Evolutionary conservation across 2,113 vertebrate genomes (phyloP), one percentile per base, ranked within the genome.

Genomic region (Pelusios castaneus): DNA sequence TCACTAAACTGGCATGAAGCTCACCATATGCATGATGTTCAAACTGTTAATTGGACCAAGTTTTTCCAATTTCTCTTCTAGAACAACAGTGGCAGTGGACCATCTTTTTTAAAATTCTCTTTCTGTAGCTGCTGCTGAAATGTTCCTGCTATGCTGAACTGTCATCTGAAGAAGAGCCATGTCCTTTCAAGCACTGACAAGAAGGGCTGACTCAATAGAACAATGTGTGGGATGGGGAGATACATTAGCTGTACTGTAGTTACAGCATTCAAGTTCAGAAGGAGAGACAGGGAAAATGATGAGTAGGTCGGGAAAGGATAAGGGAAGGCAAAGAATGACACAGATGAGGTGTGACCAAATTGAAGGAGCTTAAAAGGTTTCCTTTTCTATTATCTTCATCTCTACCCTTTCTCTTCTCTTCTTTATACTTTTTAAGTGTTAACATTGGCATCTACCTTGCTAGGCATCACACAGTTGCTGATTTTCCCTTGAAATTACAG

Each of bases 1-100:
- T 45, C 63, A 29, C 0, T 12, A 17, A 41, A 73, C 0, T 0
- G 0, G 80, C 58, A 52, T 16, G 8, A 25, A 84, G 4, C 51
- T 1, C 2, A 47, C 34, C 5, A 49, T 27, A 7, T 10, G 6
- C 2, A 5, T 49, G 54, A 25, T 0, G 43, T 8, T 12, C 58
- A 21, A 83, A 85, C 12, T 19, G 8, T 2, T 83, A 70, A 67
- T 19, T 70, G 63, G 63, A 70, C n/a, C 34, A 70, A 38, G n/a
- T 27, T 76, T 75, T 45, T 76, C 41, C 73, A 45, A 13, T 25
- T 27, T 43, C 41, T 76, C 41, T 27, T 22, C 19, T 19, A 70
- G 19, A 38, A 67, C 17, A 70, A 70, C 19, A 67, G 63, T 22
- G n/a, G 17, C 63, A 70, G 19, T 10, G n/a, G 38, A 70, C 5